Conservation (phyloP, 1,140 invertebrate species). For the Panonychus citri region DNA sequence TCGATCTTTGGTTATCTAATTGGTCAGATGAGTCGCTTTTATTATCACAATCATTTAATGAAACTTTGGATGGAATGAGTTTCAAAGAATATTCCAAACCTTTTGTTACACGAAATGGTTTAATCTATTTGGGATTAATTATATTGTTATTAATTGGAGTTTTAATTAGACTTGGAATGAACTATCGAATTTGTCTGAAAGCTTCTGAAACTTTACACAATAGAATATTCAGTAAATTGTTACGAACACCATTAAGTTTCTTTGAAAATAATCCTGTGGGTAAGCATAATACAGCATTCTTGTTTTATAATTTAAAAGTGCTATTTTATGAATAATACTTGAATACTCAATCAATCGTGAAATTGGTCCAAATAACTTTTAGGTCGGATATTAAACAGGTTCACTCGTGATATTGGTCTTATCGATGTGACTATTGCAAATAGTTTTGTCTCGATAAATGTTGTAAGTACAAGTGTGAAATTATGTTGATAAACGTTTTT, state of each 20-base stretch:
- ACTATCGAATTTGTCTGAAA: slow-evolving; percentile 29
- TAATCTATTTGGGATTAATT: too few relatives aligned
- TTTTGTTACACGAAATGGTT: too few relatives aligned
- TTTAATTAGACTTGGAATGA: slow-evolving; percentile 21
- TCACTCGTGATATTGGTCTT: slow-evolving; percentile 8
- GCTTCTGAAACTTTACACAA: slow-evolving; percentile 57
- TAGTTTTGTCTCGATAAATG: slow-evolving; percentile 32
- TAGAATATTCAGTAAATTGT: slow-evolving; percentile 51
- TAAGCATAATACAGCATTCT: too few relatives aligned
- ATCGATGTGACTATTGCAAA: slow-evolving; percentile 12
- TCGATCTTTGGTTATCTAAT: too few relatives aligned
- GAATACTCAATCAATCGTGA: neutral
- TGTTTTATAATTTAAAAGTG: too few relatives aligned
- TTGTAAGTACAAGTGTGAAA: neutral
- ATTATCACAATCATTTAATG: too few relatives aligned
- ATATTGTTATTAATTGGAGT: too few relatives aligned
- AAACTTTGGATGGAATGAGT: too few relatives aligned
- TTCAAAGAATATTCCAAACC: too few relatives aligned
- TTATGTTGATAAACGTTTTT: neutral
- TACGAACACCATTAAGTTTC: slow-evolving; percentile 56
- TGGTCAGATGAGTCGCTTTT: too few relatives aligned
- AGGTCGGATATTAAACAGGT: slow-evolving; percentile 7
- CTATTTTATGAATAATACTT: neutral
- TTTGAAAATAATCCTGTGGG: slow-evolving; percentile 60
- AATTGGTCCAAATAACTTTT: neutral